phyloP scores from a whole-genome alignment of 2,888 invertebrate genomes.

The Hypselothyrea guttata region DNA sequence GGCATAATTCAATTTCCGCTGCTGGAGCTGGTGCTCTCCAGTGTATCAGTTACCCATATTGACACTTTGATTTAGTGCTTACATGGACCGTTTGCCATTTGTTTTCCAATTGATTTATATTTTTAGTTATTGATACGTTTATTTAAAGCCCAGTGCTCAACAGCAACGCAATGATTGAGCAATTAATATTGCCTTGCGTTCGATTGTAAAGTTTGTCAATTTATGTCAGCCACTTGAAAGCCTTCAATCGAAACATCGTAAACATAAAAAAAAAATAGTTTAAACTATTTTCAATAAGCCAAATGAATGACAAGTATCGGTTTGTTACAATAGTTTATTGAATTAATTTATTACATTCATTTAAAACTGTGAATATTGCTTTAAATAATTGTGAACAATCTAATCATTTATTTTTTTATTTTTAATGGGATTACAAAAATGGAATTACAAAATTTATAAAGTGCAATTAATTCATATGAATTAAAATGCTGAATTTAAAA shows the following conservation, averaged over 20 bases:
- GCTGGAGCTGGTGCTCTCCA: slow-evolving; percentile 34
- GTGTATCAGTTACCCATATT: slow-evolving; percentile 74
- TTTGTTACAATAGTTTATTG: too few species aligned
- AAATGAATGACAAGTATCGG: not conserved
- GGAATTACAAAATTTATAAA: too few species aligned
- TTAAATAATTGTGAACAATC: too few species aligned
- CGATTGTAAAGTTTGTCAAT: slow-evolving; percentile 65
- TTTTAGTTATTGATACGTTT: slow-evolving; percentile 68
- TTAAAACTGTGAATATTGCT: too few species aligned
- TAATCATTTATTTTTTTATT: too few species aligned
- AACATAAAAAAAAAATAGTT: slow-evolving; percentile 1
- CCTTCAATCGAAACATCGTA: slow-evolving; percentile 49
- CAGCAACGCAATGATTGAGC: slow-evolving; percentile 58
- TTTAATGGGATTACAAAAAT: too few species aligned
- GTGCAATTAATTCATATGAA: too few species aligned
- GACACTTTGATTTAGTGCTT: slow-evolving; percentile 77
- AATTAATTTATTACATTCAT: too few species aligned
- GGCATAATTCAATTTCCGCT: slow-evolving; percentile 75
- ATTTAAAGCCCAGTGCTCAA: slow-evolving; percentile 29
- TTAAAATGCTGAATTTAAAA: too few species aligned
- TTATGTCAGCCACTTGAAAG: slow-evolving; percentile 66
- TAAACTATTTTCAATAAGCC: not conserved
- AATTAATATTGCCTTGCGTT: slow-evolving; percentile 46
- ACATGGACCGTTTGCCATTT: slow-evolving; percentile 71
- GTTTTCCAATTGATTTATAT: slow-evolving; percentile 74